Base-by-base conservation (phyloP, 2,888 invertebrate species). In the Cotesia congregata region DNA sequence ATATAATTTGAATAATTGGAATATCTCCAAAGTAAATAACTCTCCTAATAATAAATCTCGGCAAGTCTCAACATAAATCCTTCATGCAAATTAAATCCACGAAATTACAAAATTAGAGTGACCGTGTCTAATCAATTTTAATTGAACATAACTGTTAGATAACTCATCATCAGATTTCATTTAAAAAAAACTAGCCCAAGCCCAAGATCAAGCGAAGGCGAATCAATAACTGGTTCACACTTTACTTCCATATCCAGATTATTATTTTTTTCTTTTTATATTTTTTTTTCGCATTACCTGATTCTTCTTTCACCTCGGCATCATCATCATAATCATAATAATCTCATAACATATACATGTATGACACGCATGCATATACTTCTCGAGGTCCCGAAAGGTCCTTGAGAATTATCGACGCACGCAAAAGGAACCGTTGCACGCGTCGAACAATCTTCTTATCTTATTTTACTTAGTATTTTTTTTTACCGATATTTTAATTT, bases 221-320 rank as follows among this genome's bases (percentile, higher is more conserved):
- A 12, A 41, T 74, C 74, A 74, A 74, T 74, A 74, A 74, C 74
- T 74, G 74, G 74, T 68, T 74, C 74, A 74, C 68, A 68, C 68
- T 15, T 71, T 30, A 71, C 30, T 30, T 30, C 30, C 30, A 30
- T 30, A 30, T 30, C 30, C 15, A 39, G 61, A 61, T 50, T 9
- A 71, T 61, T 61, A 71, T 67, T 15, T 71, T 70, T 68, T 67
- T 72, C 39, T 39, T 61, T 75, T 68, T 73, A 60, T 59, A 65
- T 67, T 68, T 62, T 64, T 69, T 38, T 78, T 75, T 30, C 30
- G 30, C 30, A 72, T 72, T 67, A 68, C 77, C 69, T 80, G 38
- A 50, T 20, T 7, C 60, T 67, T 67, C 68, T 67, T 74, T 77
- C 74, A 80, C 76, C 80, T 80, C 79, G 12, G 50, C 50, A 50